phyloP scores from a whole-genome alignment of 2,113 vertebrate species.

The Ophthalmolycus amberensis region DNA sequence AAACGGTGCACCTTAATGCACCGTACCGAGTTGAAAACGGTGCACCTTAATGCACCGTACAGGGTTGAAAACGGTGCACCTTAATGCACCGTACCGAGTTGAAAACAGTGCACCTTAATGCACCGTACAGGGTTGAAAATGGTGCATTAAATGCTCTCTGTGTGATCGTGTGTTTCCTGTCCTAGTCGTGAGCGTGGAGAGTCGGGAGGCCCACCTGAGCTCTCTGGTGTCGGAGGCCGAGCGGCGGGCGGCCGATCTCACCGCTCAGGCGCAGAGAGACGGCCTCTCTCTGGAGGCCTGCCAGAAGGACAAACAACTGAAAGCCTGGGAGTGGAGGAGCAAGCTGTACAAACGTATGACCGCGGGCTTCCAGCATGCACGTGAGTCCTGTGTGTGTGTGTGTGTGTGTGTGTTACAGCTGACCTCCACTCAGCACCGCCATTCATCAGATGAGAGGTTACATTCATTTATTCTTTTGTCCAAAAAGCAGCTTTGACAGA shows the following conservation, averaged over 20 bases:
- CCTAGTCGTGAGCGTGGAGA: constrained; percentile 88
- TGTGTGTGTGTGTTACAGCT: too few relatives aligned
- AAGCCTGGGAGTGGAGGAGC: constrained; percentile 94
- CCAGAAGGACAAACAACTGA: constrained; percentile 91
- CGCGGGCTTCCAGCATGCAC: constrained; percentile 90
- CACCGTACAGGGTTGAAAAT: too few relatives aligned
- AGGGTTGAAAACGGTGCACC: too few relatives aligned
- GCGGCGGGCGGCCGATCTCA: constrained; percentile 86
- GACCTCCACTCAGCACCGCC: too few relatives aligned
- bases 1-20: too few relatives aligned
- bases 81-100: too few relatives aligned
- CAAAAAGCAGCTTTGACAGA: too few relatives aligned
- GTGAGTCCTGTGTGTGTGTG: constrained; percentile 81
- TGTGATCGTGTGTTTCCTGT: not conserved
- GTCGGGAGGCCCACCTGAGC: constrained; percentile 87
- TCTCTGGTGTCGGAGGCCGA: constrained; percentile 90
- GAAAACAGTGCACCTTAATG: too few relatives aligned
- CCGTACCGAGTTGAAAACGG: too few relatives aligned
- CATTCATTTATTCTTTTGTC: not conserved
- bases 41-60: too few relatives aligned
- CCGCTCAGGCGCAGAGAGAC: constrained; percentile 86
- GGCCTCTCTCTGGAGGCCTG: constrained; percentile 85
- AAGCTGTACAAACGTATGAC: constrained; percentile 94
- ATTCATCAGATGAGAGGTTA: too few relatives aligned
- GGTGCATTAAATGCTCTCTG: too few relatives aligned